These are phyloP conservation scores for Dolomedes plantarius DNA, from an alignment of 2,888 invertebrate species.

Conservation along the genomic window DNA sequence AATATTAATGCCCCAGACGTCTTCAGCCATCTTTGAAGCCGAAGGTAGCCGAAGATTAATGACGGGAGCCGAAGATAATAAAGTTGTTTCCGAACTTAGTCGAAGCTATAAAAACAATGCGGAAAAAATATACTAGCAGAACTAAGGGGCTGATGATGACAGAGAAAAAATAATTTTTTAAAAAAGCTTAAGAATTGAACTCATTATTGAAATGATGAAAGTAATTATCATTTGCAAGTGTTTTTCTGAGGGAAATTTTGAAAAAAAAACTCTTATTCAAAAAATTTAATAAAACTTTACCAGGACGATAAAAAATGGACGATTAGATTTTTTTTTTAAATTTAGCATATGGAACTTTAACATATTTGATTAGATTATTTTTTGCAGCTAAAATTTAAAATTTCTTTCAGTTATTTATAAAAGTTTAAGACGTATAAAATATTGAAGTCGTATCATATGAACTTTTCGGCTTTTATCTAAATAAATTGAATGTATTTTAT, in stretches of 20 bases:
- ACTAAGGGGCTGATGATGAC: constrained; percentile 34
- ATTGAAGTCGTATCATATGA: too few relatives aligned
- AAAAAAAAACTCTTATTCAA: constrained; percentile 33
- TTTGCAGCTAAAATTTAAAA: too few relatives aligned
- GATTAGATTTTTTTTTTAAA: too few relatives aligned
- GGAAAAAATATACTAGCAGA: constrained; percentile 13
- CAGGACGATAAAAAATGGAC: too few relatives aligned
- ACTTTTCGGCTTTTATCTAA: too few relatives aligned
- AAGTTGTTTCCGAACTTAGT: constrained; percentile 46
- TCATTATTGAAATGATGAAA: constrained; percentile 7
- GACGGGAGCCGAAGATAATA: constrained; percentile 48
- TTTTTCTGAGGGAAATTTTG: constrained; percentile 4
- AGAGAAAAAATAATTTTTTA: constrained; percentile 16
- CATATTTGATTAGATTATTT: too few relatives aligned
- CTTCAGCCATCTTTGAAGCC: constrained; percentile 24
- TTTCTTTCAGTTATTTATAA: too few relatives aligned
- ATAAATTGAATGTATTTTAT: too few relatives aligned
- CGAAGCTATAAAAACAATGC: constrained; percentile 24
- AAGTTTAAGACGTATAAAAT: too few relatives aligned
- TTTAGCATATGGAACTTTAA: too few relatives aligned
- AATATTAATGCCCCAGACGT: constrained; percentile 46
- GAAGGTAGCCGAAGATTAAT: constrained; percentile 58
- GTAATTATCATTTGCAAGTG: constrained; percentile 59
- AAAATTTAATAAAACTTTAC: too few relatives aligned
- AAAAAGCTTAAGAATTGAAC: constrained; percentile 28